A percentile compares a stretch with the other conserved stretches of the same genome.
Evolutionary conservation across 1,140 invertebrate genomes (phyloP).

Genomic region (Pseudomyrmex pallidus): DNA sequence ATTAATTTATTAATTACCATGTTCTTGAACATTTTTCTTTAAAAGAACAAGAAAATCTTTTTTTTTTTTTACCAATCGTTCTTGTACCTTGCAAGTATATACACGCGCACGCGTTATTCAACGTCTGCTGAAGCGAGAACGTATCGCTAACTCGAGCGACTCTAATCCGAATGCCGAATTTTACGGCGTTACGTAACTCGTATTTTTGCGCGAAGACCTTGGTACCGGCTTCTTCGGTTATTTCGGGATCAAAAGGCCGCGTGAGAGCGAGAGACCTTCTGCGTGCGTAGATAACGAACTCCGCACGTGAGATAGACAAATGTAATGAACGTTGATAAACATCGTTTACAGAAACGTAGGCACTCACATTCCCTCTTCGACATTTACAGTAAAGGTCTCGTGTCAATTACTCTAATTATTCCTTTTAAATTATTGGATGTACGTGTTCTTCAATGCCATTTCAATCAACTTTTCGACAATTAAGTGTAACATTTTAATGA

Average conservation of each 20-base stretch:
- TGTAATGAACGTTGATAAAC: constrained; percentile 56
- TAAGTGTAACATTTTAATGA: too few relatives aligned
- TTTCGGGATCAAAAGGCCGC: constrained; percentile 58
- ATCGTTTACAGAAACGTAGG: neutral
- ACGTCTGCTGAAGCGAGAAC: constrained; percentile 22
- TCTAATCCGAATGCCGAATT: constrained; percentile 49
- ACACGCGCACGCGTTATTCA: neutral
- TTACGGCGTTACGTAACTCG: constrained; percentile 53
- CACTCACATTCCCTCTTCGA: neutral
- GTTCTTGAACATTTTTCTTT: neutral
- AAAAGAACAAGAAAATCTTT: neutral
- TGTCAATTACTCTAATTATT: neutral
- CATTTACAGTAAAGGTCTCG: neutral
- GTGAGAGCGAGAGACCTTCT: constrained; percentile 13
- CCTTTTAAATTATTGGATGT: too few relatives aligned
- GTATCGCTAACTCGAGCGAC: constrained; percentile 45
- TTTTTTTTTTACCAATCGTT: neutral
- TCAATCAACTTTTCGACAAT: too few relatives aligned
- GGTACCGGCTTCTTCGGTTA: constrained; percentile 56
- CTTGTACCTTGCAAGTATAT: neutral
- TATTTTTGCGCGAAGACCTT: constrained; percentile 65
- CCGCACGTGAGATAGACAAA: constrained; percentile 34
- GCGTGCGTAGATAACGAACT: constrained; percentile 54
- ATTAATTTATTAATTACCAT: neutral
- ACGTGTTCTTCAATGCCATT: too few relatives aligned